Evolutionary conservation across 2,888 invertebrate genomes (phyloP).

Genomic region (Sinhomidia bicolor): DNA sequence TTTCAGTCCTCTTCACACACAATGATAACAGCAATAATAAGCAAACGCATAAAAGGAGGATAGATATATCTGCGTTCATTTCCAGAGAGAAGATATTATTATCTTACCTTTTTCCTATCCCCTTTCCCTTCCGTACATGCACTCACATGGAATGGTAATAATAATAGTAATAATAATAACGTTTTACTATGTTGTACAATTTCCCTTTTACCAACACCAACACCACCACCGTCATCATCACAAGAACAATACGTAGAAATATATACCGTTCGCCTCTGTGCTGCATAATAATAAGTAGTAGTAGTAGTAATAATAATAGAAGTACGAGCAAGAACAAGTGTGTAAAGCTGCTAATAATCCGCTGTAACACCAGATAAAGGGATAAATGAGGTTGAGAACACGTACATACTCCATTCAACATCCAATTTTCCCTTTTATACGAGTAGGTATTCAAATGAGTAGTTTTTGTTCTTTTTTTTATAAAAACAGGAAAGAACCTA

Average conservation of each 20-base stretch:
- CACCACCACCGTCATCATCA: not conserved
- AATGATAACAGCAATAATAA: constrained; percentile 28
- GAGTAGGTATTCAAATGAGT: too few relatives aligned
- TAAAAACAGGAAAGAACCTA: too few relatives aligned
- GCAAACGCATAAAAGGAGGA: constrained; percentile 19
- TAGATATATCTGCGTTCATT: not conserved
- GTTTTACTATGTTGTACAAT: too few relatives aligned
- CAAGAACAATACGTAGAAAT: not conserved
- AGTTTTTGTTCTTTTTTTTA: too few relatives aligned
- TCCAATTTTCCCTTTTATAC: too few relatives aligned
- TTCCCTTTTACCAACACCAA: not conserved
- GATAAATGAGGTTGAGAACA: too few relatives aligned
- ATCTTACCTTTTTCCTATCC: constrained; percentile 1
- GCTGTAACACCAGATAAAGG: too few relatives aligned
- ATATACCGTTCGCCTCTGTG: not conserved
- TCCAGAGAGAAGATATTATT: constrained; percentile 16
- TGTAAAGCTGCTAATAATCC: not conserved
- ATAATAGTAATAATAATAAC: not conserved
- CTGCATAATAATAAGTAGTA: not conserved
- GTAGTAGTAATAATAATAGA: not conserved
- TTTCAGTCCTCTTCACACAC: constrained; percentile 40
- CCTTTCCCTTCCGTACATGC: not conserved
- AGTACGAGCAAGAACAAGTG: too few relatives aligned
- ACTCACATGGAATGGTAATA: not conserved
- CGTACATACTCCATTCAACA: too few relatives aligned